Percentiles rank a stretch among this genome's conserved stretches.
phyloP scores from a whole-genome alignment of 2,797 vertebrate species.

The Sebastes kiyomatsui region DNA sequence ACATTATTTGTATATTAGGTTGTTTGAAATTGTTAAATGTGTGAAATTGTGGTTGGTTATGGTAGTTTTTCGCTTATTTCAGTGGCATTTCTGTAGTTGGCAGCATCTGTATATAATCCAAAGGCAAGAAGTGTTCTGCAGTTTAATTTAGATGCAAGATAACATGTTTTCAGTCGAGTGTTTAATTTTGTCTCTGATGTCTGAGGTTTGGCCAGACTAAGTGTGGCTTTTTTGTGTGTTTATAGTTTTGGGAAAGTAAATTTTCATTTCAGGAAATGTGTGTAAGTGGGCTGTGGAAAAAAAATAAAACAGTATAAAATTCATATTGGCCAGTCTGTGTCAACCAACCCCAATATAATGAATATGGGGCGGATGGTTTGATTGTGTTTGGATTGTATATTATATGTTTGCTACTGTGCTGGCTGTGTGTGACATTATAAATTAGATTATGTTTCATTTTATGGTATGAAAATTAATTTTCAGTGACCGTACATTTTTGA shows the following conservation, averaged over 20 bases:
- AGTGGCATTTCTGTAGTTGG: neutral
- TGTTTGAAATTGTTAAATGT: neutral
- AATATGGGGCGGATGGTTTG: slow-evolving; percentile 18
- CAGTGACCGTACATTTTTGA: neutral
- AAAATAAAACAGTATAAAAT: slow-evolving; percentile 19
- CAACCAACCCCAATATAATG: slow-evolving; percentile 13
- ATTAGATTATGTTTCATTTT: slow-evolving; percentile 1
- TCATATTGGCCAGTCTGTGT: slow-evolving; percentile 5
- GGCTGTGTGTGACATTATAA: neutral
- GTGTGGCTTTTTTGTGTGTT: slow-evolving; percentile 48
- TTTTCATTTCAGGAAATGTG: slow-evolving; percentile 54
- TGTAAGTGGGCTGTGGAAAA: slow-evolving; percentile 24
- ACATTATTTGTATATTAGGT: neutral
- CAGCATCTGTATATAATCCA: slow-evolving; percentile 11
- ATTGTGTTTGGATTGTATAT: neutral
- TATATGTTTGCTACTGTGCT: slow-evolving; percentile 15
- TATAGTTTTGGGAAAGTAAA: slow-evolving; percentile 59
- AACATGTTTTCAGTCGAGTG: slow-evolving; percentile 60
- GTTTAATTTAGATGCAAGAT: slow-evolving; percentile 56
- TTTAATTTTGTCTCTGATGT: slow-evolving; percentile 56
- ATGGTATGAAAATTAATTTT: neutral
- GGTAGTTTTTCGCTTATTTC: neutral
- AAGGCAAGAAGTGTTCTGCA: slow-evolving; percentile 15
- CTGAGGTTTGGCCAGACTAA: slow-evolving; percentile 63
- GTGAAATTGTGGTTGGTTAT: neutral